Base-by-base conservation (phyloP, 1,140 invertebrate genomes). In the Agrypnia vestita region DNA sequence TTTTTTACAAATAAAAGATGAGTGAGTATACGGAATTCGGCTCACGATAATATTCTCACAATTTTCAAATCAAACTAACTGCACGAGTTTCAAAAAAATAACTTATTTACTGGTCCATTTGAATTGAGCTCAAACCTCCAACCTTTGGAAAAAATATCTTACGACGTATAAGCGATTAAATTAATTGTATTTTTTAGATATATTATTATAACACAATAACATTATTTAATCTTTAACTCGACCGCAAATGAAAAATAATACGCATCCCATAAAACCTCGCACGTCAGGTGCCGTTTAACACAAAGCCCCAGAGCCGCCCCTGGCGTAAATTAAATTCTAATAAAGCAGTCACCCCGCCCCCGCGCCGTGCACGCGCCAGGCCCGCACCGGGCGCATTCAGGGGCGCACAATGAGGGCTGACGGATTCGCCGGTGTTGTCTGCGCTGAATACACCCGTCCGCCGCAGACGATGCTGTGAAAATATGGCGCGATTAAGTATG, bases 241-340 rank as follows among this genome's bases (percentile, higher is more conserved):
- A 35, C 25, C 6, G 6, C 25, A 6, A 35, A 35, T 35, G 25
- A 35, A 1, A 35, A 35, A 35, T 35, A 67, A 67, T 15, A 11
- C 62, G 4, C 4, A 25, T 8, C 35, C n/a, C 9, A 67, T 43
- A 51, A 51, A 51, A 12, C 11, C 11, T 51, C 49, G n/a, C 49
- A 51, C 8, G 9, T 8, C 19, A 62, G 12, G 21, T 25, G 0
- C 21, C 21, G 9, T 21, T 15, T 1, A 62, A 7, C 9, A 71
- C 67, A 71, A 71, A 21, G 19, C 9, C 1, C 67, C 47, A 51
- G 44, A 51, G 47, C 67, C 67, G 67, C 46, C 67, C 67, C 17
- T 71, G 67, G 47, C 46, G 67, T 71, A 71, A 71, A 71, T 71
- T 71, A 71, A 25, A 71, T 71, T 71, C 47, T 53, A 71, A 49